Conservation (phyloP, 2,113 vertebrate genomes). For the Leiothrix lutea region DNA sequence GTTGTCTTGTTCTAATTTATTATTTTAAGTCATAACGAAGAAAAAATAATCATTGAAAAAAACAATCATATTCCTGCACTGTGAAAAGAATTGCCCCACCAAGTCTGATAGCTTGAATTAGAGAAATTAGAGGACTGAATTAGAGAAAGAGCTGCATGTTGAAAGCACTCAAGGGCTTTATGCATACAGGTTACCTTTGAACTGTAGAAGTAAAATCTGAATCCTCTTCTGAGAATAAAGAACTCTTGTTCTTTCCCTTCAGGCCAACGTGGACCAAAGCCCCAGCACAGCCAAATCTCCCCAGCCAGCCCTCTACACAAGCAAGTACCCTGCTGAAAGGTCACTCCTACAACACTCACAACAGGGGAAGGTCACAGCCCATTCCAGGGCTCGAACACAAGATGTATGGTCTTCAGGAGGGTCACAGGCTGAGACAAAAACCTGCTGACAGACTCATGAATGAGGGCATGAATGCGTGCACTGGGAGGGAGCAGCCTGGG, state of each 20-base stretch:
- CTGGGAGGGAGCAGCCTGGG: neutral
- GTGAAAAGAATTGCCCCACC: neutral
- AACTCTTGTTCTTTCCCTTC: conserved; percentile 2
- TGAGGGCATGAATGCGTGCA: conserved; percentile 17
- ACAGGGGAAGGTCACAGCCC: conserved; percentile 29
- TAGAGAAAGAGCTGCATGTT: neutral
- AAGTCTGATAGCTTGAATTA: neutral
- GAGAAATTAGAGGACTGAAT: neutral
- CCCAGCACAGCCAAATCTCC: neutral
- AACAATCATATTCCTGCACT: neutral
- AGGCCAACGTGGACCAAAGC: neutral
- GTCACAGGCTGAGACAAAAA: conserved; percentile 48
- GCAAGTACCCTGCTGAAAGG: conserved; percentile 35
- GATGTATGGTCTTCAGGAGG: conserved; percentile 55
- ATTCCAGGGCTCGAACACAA: conserved; percentile 35
- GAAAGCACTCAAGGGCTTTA: neutral
- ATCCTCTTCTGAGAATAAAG: conserved; percentile 46
- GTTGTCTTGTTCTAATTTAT: neutral
- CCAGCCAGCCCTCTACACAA: neutral
- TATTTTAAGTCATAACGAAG: neutral
- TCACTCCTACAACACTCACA: conserved; percentile 21
- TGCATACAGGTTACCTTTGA: neutral
- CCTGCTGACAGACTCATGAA: conserved; percentile 46
- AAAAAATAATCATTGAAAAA: neutral
- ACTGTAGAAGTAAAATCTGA: neutral